Evolutionary conservation across 2,113 vertebrate genomes (phyloP).

Genomic region (Gnathonemus longibarbis): DNA sequence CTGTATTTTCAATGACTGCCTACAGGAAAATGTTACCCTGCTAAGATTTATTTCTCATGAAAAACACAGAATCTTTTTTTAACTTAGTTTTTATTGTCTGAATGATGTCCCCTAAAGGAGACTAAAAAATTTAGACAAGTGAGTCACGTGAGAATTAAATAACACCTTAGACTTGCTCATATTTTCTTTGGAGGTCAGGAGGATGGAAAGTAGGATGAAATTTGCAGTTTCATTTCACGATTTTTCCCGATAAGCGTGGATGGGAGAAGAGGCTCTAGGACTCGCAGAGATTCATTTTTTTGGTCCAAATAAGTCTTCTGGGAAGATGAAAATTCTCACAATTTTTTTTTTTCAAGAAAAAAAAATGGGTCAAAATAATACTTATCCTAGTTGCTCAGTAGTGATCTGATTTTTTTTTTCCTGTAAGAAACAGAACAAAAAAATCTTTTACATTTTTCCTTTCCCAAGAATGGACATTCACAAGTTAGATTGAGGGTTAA

Average conservation of each 20-base stretch:
- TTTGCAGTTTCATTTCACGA: not conserved
- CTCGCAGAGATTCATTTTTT: not conserved
- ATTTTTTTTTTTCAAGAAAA: not conserved
- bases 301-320: constrained; percentile 4
- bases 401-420: not conserved
- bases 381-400: not conserved
- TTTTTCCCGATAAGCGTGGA: not conserved
- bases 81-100: not conserved
- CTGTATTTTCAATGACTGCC: not conserved
- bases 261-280: not conserved
- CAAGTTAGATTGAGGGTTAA: not conserved
- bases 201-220: not conserved
- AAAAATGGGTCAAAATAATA: not conserved
- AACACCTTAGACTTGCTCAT: not conserved
- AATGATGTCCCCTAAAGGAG: not conserved
- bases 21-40: not conserved
- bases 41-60: not conserved
- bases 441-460: not conserved
- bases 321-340: constrained; percentile 4
- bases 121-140: not conserved
- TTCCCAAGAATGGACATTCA: not conserved
- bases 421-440: not conserved
- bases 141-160: not conserved
- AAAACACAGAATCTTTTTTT: not conserved
- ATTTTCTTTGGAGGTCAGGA: not conserved